Conservation (phyloP, 2,113 vertebrate genomes). For the Sakesphorus luctuosus region DNA sequence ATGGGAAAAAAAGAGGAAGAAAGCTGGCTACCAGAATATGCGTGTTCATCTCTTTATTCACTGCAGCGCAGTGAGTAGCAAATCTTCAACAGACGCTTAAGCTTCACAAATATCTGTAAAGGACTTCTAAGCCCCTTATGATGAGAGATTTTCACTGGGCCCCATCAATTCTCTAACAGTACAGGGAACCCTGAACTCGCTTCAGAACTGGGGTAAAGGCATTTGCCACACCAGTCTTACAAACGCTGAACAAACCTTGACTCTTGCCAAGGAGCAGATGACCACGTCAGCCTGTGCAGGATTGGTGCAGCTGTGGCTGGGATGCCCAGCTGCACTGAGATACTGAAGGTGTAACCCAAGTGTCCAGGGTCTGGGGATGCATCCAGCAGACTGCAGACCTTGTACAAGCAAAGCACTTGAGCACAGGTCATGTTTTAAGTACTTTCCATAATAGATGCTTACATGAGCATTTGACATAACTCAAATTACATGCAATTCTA, state of each 20-base stretch:
- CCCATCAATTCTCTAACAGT: neutral
- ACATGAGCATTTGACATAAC: neutral
- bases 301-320: neutral
- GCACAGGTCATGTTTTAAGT: neutral
- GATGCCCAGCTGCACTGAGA: rapidly evolving
- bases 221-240: neutral
- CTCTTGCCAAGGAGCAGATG: neutral
- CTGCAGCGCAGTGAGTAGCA: neutral
- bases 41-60: neutral
- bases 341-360: neutral
- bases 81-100: neutral
- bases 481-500: neutral
- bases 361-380: too few relatives aligned
- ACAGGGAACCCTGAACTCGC: neutral
- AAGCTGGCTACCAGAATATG: neutral
- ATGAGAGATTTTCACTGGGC: neutral
- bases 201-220: neutral
- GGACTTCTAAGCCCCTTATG: neutral
- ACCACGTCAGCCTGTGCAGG: neutral
- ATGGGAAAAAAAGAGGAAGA: neutral
- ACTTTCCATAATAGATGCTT: neutral
- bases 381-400: neutral
- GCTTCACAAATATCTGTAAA: neutral
- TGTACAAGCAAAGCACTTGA: rapidly evolving
- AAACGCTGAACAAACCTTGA: neutral